These are phyloP conservation scores for Drosophila subsilvestris DNA, from an alignment of 2,888 invertebrate species.

Conservation along the genomic window DNA sequence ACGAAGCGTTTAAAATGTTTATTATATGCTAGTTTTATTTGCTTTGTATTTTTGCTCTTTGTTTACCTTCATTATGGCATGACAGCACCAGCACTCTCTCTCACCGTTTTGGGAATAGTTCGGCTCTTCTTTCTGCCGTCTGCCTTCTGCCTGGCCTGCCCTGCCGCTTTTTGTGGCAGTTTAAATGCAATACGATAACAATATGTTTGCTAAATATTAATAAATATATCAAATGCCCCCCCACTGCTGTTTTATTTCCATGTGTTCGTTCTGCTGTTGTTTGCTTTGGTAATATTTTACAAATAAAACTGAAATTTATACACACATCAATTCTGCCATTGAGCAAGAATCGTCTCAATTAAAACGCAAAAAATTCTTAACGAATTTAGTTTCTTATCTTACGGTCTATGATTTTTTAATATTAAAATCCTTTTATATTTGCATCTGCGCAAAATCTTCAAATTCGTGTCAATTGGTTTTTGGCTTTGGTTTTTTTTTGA, in stretches of 20 bases:
- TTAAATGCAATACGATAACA: slow-evolving; percentile 77
- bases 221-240: slow-evolving; percentile 71
- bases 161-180: slow-evolving; percentile 33
- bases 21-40: slow-evolving; percentile 72
- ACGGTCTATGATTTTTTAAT: slow-evolving; percentile 25
- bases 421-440: slow-evolving; percentile 25
- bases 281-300: slow-evolving; percentile 46
- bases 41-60: slow-evolving; percentile 45
- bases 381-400: slow-evolving; percentile 19
- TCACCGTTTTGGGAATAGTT: slow-evolving; percentile 44
- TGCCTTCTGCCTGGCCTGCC: too few relatives aligned
- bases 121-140: too few relatives aligned
- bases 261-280: slow-evolving; percentile 24
- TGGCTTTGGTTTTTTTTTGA: slow-evolving; percentile 1
- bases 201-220: slow-evolving; percentile 77
- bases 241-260: slow-evolving; percentile 24
- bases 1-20: slow-evolving; percentile 68
- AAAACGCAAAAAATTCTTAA: neutral
- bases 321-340: slow-evolving; percentile 5
- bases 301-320: slow-evolving; percentile 53
- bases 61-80: slow-evolving; percentile 38
- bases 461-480: slow-evolving; percentile 19
- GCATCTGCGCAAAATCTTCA: slow-evolving; percentile 6
- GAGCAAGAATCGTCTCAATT: neutral
- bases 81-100: slow-evolving; percentile 15